Conservation (phyloP, 2,888 invertebrate genomes). For the Parnassius smintheus region DNA sequence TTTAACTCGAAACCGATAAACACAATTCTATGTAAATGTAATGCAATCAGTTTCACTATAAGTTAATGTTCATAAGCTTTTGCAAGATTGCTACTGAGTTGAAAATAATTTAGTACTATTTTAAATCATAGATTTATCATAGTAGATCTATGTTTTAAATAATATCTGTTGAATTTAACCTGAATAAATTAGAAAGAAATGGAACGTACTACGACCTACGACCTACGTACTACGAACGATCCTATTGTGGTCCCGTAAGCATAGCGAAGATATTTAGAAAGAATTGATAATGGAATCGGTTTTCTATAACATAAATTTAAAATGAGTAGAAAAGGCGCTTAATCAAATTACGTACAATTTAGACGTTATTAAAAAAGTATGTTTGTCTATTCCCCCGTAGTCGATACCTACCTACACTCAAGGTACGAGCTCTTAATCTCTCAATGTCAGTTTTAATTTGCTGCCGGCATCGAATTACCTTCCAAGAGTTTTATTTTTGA, state of each 20-base stretch:
- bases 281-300: conserved; percentile 13
- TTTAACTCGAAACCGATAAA: not conserved
- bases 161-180: no score
- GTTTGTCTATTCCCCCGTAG: conserved; percentile 46
- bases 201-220: no score
- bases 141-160: no score
- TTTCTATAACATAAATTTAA: conserved; percentile 13
- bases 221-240: no score
- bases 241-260: no score
- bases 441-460: conserved; percentile 80
- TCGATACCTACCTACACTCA: conserved; percentile 60
- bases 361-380: conserved; percentile 40
- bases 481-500: conserved; percentile 73
- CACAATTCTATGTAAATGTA: not conserved
- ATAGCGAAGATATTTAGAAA: not conserved
- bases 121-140: no score
- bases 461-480: conserved; percentile 73
- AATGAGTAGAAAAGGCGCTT: conserved; percentile 22
- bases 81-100: no score
- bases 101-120: no score
- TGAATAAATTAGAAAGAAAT: no score
- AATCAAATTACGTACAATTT: conserved; percentile 51
- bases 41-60: no score
- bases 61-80: no score
- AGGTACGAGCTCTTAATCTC: conserved; percentile 70